Evolutionary conservation across 2,888 invertebrate species (phyloP).

Genomic region (Cataglyphis cursor): DNA sequence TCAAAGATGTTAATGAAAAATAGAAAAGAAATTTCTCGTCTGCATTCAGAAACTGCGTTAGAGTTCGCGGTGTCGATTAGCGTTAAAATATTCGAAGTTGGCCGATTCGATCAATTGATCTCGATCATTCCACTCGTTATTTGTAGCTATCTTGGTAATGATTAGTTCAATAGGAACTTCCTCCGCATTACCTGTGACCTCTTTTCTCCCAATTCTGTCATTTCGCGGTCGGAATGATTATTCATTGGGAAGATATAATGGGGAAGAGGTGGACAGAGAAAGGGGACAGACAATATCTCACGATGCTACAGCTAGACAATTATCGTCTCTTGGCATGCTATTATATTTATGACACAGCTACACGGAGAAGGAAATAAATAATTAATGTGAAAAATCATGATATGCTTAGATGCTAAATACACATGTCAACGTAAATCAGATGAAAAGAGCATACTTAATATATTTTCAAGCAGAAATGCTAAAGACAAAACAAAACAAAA

Average conservation of each 20-base stretch:
- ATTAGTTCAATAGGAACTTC: slow-evolving; percentile 78
- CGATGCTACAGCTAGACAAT: slow-evolving; percentile 7
- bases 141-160: slow-evolving; percentile 76
- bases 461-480: not conserved
- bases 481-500: not conserved
- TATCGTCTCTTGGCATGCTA: not conserved
- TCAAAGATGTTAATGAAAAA: slow-evolving; percentile 5
- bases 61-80: slow-evolving; percentile 11
- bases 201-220: slow-evolving; percentile 73
- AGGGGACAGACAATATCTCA: not conserved
- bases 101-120: slow-evolving; percentile 71
- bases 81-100: slow-evolving; percentile 60
- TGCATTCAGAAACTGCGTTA: not conserved
- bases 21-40: slow-evolving; percentile 55
- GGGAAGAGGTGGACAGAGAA: not conserved
- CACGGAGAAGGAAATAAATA: not conserved
- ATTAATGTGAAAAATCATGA: not conserved
- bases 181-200: slow-evolving; percentile 76
- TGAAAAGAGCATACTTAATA: not conserved
- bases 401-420: not conserved
- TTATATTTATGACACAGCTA: not conserved
- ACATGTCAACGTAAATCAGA: not conserved
- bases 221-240: slow-evolving; percentile 65
- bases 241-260: slow-evolving; percentile 56
- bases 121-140: slow-evolving; percentile 70